These are phyloP conservation scores for Gryllus bimaculatus DNA, from an alignment of 1,140 invertebrate genomes.

Conservation along the genomic window DNA sequence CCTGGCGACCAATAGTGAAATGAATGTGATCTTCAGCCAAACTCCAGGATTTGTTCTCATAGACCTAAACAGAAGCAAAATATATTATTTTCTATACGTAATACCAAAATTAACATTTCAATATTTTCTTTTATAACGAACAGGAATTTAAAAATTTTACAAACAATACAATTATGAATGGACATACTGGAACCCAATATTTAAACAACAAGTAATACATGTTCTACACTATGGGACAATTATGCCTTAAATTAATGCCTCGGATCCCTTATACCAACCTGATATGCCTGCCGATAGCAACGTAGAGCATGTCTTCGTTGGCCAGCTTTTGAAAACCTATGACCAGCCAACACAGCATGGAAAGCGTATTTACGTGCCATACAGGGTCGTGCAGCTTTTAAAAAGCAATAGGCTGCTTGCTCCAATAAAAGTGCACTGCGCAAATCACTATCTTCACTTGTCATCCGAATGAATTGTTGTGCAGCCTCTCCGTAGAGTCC, in stretches of 20 bases:
- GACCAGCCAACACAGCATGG: slow-evolving; percentile 89
- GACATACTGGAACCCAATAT: too few relatives aligned
- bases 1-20: slow-evolving; percentile 83
- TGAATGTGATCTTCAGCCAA: slow-evolving; percentile 91
- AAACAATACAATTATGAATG: too few relatives aligned
- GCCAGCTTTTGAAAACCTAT: slow-evolving; percentile 83
- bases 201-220: too few relatives aligned
- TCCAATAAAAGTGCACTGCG: slow-evolving; percentile 85
- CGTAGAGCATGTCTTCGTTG: slow-evolving; percentile 82
- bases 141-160: too few relatives aligned
- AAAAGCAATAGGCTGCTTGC: slow-evolving; percentile 89
- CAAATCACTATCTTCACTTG: slow-evolving; percentile 86
- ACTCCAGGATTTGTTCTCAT: slow-evolving; percentile 72
- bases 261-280: slow-evolving; percentile 42
- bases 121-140: background rate
- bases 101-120: background rate
- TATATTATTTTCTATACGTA: background rate
- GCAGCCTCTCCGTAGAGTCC: slow-evolving; percentile 79
- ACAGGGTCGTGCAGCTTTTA: slow-evolving; percentile 53
- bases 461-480: slow-evolving; percentile 87
- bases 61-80: slow-evolving; percentile 30
- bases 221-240: too few relatives aligned
- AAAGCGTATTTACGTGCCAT: slow-evolving; percentile 95
- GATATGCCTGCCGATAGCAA: slow-evolving; percentile 85
- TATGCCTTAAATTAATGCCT: too few relatives aligned